Evolutionary conservation across 2,797 vertebrate species (phyloP).

Genomic region (Cynodonichthys magdalenae): DNA sequence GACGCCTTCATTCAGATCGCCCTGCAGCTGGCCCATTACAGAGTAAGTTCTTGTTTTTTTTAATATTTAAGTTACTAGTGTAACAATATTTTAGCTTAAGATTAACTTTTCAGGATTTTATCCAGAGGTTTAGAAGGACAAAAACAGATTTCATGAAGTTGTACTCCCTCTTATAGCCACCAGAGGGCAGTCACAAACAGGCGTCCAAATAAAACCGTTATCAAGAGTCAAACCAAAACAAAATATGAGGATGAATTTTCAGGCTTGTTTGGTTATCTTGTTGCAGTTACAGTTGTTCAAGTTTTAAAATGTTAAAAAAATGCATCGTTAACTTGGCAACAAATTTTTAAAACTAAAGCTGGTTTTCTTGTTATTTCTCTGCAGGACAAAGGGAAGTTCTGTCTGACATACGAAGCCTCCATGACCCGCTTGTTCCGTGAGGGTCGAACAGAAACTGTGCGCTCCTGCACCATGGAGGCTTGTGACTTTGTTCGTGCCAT

Average conservation of each 20-base stretch:
- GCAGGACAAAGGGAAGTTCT: constrained; percentile 96
- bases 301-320: background rate
- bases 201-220: background rate
- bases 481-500: constrained; percentile 89
- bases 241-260: background rate
- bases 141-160: background rate
- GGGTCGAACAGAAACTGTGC: constrained; percentile 94
- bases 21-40: constrained; percentile 93
- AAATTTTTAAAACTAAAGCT: background rate
- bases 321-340: background rate
- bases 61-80: background rate
- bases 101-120: background rate
- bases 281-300: background rate
- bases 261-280: too few species aligned
- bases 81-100: background rate
- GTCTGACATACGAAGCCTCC: constrained; percentile 94
- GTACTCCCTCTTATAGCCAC: constrained; percentile 27
- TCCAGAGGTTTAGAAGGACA: background rate
- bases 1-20: constrained; percentile 94
- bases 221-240: background rate
- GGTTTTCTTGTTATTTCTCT: background rate
- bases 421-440: constrained; percentile 97
- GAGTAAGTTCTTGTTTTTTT: constrained; percentile 72
- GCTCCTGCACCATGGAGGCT: constrained; percentile 90
- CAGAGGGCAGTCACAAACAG: constrained; percentile 55